Evolutionary conservation across 2,888 invertebrate genomes (phyloP).

Genomic region (Elgonia sp.): DNA sequence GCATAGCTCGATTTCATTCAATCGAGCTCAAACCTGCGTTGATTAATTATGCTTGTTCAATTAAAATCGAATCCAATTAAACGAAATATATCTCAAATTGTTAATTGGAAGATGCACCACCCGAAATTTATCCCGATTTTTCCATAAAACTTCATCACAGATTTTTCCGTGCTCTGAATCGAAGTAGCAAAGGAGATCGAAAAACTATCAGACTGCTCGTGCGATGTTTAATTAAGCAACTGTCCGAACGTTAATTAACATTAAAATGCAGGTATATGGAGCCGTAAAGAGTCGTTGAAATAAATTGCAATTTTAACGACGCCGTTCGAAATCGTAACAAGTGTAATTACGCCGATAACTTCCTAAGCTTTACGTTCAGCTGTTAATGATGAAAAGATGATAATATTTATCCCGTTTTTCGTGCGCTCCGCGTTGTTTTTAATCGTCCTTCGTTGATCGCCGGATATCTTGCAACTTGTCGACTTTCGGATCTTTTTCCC

Average conservation of each 20-base stretch:
- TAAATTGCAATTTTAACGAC: conserved; percentile 63
- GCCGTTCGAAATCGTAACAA: conserved; percentile 57
- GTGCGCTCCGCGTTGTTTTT: conserved; percentile 41
- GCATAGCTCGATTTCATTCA: no score
- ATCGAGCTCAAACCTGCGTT: no score
- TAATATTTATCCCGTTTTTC: conserved; percentile 46
- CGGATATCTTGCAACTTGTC: conserved; percentile 85
- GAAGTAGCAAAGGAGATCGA: neutral
- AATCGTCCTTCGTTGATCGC: conserved; percentile 83
- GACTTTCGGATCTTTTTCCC: conserved; percentile 81
- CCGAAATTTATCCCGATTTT: no score
- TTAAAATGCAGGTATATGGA: conserved; percentile 21
- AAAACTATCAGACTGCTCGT: neutral
- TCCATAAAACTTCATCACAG: no score
- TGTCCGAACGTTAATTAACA: conserved; percentile 50
- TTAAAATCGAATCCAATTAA: no score
- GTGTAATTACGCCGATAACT: conserved; percentile 64
- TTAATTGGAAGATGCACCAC: no score
- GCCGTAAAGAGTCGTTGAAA: conserved; percentile 45
- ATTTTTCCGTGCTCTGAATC: no score
- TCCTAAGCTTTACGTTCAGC: conserved; percentile 58
- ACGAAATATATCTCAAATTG: no score
- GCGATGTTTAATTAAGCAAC: conserved; percentile 50
- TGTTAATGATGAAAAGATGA: conserved; percentile 66
- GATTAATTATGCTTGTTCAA: no score